These are phyloP conservation scores for Keiferia lycopersicella DNA, from an alignment of 2,888 invertebrate genomes.

Conservation along the genomic window DNA sequence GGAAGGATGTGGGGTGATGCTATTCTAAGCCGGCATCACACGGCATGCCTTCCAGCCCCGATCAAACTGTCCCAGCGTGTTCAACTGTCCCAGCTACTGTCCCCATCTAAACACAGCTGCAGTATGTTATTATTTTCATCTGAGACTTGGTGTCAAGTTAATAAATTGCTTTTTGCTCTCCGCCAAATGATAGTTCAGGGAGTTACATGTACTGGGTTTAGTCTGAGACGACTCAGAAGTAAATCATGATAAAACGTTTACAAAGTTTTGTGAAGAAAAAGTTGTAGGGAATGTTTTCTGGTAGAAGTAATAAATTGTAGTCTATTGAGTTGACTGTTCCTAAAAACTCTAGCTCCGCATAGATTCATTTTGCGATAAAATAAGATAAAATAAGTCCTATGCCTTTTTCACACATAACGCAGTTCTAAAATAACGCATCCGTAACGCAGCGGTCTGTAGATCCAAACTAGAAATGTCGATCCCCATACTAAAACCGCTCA, in stretches of 20 bases:
- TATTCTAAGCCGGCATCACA: too few relatives aligned
- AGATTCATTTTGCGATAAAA: too few relatives aligned
- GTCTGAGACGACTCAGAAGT: background rate
- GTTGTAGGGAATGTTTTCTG: background rate
- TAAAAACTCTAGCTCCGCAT: too few relatives aligned
- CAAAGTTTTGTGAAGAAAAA: background rate
- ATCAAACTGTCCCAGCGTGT: background rate
- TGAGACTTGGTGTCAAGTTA: slow-evolving; percentile 10
- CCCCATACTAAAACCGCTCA: too few relatives aligned
- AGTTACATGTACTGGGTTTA: slow-evolving; percentile 2
- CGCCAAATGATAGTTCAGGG: slow-evolving; percentile 4
- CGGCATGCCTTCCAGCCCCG: too few relatives aligned
- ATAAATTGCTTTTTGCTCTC: slow-evolving; percentile 18
- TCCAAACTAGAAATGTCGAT: too few relatives aligned
- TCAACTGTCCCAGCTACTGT: background rate
- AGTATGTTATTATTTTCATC: slow-evolving; percentile 17
- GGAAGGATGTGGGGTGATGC: too few relatives aligned
- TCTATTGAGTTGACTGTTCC: too few relatives aligned
- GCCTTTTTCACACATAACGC: too few relatives aligned
- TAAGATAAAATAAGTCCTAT: too few relatives aligned
- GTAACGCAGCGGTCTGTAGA: too few relatives aligned
- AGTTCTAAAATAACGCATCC: too few relatives aligned
- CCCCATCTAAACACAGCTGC: slow-evolving; percentile 5
- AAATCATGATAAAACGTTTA: background rate
- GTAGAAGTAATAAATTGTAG: background rate